phyloP scores from a whole-genome alignment of 2,113 vertebrate species.

The Reinhardtius hippoglossoides region DNA sequence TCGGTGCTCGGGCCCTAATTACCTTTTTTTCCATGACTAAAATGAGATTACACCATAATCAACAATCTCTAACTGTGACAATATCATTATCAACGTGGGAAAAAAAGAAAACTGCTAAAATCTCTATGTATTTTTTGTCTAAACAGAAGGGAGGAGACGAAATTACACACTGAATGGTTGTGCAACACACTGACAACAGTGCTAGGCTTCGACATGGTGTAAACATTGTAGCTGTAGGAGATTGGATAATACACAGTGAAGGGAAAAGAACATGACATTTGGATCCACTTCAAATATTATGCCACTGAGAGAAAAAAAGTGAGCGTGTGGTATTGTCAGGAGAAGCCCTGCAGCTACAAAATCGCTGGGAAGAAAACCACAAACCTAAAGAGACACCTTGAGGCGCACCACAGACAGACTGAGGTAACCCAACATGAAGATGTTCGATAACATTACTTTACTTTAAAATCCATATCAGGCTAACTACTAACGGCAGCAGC shows the following conservation, averaged over 20 bases:
- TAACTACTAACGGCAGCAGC: background rate
- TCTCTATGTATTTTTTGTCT: no score
- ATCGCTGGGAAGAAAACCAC: background rate
- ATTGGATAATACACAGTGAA: background rate
- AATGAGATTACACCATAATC: background rate
- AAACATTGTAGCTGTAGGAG: background rate
- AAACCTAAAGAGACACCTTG: background rate
- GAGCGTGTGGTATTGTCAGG: background rate
- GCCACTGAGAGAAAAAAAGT: background rate
- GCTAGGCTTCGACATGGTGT: background rate
- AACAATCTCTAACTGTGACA: no score
- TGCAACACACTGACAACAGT: background rate
- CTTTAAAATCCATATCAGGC: background rate
- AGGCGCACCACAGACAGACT: background rate
- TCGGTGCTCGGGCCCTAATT: no score
- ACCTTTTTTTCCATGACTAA: background rate
- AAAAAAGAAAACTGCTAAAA: no score
- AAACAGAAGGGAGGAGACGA: background rate
- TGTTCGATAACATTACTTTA: background rate
- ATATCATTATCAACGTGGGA: no score
- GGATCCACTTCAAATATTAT: background rate
- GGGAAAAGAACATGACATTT: background rate
- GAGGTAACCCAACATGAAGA: background rate
- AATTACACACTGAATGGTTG: no score
- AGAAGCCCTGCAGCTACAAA: slow-evolving; percentile 1